phyloP scores from a whole-genome alignment of 2,888 invertebrate genomes.

The Zygaena filipendulae region DNA sequence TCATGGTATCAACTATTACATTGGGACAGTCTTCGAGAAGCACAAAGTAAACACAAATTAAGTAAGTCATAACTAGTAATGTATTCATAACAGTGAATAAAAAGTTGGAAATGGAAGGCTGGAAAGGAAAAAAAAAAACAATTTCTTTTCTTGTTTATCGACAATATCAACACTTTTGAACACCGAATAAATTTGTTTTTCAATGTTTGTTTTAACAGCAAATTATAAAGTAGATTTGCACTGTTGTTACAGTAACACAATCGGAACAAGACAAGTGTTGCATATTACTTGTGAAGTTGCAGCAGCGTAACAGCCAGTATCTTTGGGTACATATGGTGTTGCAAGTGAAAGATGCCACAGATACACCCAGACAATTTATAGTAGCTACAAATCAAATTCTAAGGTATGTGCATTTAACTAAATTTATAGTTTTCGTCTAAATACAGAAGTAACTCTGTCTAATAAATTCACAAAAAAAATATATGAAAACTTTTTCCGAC shows the following conservation, averaged over 20 bases:
- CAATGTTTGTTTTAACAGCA: too few species aligned
- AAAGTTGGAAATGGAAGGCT: conserved; percentile 4
- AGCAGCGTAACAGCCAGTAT: conserved; percentile 87
- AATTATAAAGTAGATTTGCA: too few species aligned
- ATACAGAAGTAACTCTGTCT: too few species aligned
- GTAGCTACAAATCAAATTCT: conserved; percentile 97
- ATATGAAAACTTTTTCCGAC: too few species aligned
- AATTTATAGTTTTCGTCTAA: neutral
- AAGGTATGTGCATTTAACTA: too few species aligned
- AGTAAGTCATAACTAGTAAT: conserved; percentile 75
- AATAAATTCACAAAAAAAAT: too few species aligned
- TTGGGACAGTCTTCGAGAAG: conserved; percentile 95
- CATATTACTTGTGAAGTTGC: conserved; percentile 90
- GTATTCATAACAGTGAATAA: neutral
- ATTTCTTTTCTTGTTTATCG: neutral
- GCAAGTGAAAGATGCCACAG: conserved; percentile 91
- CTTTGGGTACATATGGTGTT: conserved; percentile 97
- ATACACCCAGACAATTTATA: conserved; percentile 90
- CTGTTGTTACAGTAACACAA: conserved; percentile 88
- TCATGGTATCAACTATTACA: conserved; percentile 98
- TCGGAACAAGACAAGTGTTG: conserved; percentile 98
- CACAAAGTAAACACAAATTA: conserved; percentile 94
- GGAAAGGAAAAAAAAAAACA: neutral
- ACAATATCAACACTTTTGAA: too few species aligned
- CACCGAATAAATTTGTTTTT: too few species aligned